These are phyloP conservation scores for Physeter macrocephalus DNA, from an alignment of 2,113 vertebrate genomes.

Conservation along the genomic window DNA sequence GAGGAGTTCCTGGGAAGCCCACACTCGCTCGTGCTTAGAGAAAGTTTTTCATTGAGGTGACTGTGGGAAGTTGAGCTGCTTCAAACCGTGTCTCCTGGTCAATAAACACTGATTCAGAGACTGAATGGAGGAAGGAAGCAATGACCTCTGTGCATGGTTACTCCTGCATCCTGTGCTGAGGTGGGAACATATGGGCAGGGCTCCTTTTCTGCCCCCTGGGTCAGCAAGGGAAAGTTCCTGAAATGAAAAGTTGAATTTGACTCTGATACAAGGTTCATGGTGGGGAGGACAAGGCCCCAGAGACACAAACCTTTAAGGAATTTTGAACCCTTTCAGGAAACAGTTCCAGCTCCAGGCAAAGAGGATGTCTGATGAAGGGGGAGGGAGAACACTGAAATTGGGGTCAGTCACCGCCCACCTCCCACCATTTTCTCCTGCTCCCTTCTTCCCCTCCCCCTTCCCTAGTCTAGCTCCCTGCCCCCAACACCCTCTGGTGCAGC, in stretches of 20 bases:
- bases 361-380: background rate
- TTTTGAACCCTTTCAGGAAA: background rate
- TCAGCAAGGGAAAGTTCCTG: background rate
- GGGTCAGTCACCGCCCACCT: background rate
- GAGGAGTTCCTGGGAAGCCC: background rate
- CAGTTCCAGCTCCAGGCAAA: background rate
- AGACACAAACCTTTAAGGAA: background rate
- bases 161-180: background rate
- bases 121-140: background rate
- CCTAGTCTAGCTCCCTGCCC: background rate
- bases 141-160: fast-evolving
- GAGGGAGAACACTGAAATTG: background rate
- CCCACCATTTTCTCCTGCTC: background rate
- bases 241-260: background rate
- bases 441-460: background rate
- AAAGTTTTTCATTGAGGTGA: background rate
- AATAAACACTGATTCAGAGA: background rate
- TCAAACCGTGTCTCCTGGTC: background rate
- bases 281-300: background rate
- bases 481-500: background rate
- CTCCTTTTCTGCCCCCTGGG: background rate
- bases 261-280: background rate
- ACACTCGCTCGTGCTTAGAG: background rate
- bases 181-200: fast-evolving
- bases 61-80: background rate